Evolutionary conservation across 2,888 invertebrate species (phyloP), one percentile per base, ranked within the genome.

Genomic region (Hemaris fuciformis): DNA sequence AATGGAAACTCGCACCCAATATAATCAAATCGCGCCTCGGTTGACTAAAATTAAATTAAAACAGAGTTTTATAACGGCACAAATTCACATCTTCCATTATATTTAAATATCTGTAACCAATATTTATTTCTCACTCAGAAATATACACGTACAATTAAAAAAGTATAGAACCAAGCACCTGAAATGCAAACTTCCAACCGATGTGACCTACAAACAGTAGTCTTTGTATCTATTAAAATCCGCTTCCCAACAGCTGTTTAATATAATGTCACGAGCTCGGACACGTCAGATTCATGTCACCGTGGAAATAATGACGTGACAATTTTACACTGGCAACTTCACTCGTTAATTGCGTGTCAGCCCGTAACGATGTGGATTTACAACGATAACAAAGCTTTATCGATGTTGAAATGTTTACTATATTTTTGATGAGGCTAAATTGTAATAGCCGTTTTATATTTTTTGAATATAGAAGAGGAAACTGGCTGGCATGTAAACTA

Each of bases 341-440:
- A 56, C 63, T 70, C 68, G 43, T 62, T 80, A 79, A 80, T 79
- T 80, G 77, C 67, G 38, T 71, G 75, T 70, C 76, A 73, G 64
- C 57, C 67, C 45, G 38, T 64, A 31, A 31, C 53, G 53, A 53
- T 31, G 46, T 23, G 48, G 57, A 61, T 66, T 66, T 61, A 66
- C 59, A 48, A 60, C 57, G 25, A 41, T 34, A 62, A 62, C 62
- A 66, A 18, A 53, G 31, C 18, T 27, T 31, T 53, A 20, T 53
- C 31, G 27, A 31, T 15, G 18, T 53, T 15, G 15, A 15, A 31
- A 53, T 27, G 27, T 53, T 53, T 38, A 38, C 38, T n/a, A 8
- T 15, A 31, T 27, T 53, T 53, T 53, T 31, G n/a, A 27, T 53
- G 15, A 27, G 31, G 27, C 5, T 46, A 13, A 13, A 22, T 10